Evolutionary conservation across 2,797 vertebrate genomes (phyloP), one percentile per base, ranked within the genome.

Genomic region (Cottoperca gobio): DNA sequence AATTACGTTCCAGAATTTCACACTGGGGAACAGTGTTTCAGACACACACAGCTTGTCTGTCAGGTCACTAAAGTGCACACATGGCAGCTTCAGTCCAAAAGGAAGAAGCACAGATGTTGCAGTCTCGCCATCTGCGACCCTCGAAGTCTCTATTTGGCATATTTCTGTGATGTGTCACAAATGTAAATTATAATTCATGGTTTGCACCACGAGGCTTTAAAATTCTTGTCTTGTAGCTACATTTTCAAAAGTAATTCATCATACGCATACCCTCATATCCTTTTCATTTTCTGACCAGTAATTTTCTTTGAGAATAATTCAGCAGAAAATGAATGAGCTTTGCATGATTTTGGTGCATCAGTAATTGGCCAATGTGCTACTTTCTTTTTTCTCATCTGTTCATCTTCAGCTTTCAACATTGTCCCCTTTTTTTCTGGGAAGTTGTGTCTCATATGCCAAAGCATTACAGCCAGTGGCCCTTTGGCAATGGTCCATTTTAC

Each of bases 1-100:
- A 95, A 93, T 94, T 94, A 91, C 88, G 70, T 89, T 93, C 86
- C 92, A 94, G 93, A 92, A 94, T 94, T 94, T 94, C 92, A 91
- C 92, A 92, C 93, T 87, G 84, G 87, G 89, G 86, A 92, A 88
- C 87, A 81, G 88, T 89, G 91, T 88, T 91, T 90, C 76, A 88
- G 76, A 87, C 87, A 82, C 82, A 89, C 88, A 88, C 91, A 87
- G 86, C 72, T 40, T 57, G 86, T 80, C 89, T 89, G 85, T 87
- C 81, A 76, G 87, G 88, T 92, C 89, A 91, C 85, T 73, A 69
- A 86, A 80, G 89, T 86, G 81, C 86, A 86, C 87, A 86, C 85
- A 88, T 86, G 82, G 79, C 79, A 70, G 71, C 69, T 65, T 73
- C 40, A 50, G 81, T 74, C 73, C 50, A 73, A 73, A 78, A 60